Evolutionary conservation across 2,113 vertebrate genomes (phyloP), one percentile per base, ranked within the genome.

Genomic region (Odocoileus hemionus): DNA sequence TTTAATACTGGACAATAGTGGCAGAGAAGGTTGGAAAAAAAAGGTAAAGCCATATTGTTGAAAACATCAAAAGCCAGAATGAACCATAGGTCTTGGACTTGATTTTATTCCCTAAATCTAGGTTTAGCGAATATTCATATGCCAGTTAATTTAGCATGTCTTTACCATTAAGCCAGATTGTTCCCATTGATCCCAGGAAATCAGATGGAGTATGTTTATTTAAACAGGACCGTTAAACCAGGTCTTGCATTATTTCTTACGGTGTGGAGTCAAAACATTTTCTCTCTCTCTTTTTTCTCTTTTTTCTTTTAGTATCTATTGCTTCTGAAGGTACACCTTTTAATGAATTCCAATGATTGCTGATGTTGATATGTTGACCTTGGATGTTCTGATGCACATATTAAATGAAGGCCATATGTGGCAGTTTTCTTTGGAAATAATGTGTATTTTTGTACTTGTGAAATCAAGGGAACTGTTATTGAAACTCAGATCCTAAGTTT

Each of bases 351-450:
- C 23, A 78, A 6, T 93, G 83, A 76, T 57, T 96, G 26, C 54
- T 92, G 47, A 17, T 95, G 16, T 70, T 94, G 96, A 92, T 97
- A 93, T 97, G 45, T 76, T 97, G 97, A 94, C 60, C 43, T 95
- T 78, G 60, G 60, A 74, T 91, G 57, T 96, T 97, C 76, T 98
- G 79, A 96, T 96, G 61, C 74, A 94, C 26, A 4, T 50, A 64
- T 26, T 97, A 47, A 97, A 98, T 97, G 28, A 83, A 97, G 85
- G 76, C 94, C 82, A 78, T 87, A 83, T 97, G 70, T 52, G 30
- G 58, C 90, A 3, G 52, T 98, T 95, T 95, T 96, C 87, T 97
- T 98, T 97, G 94, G 97, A 98, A 82, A 79, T 74, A 36, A 55
- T 89, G 47, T 50, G 52, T 97, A 96, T 60, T 97, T 97, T 98